Evolutionary conservation across 2,113 vertebrate species (phyloP).

Genomic region (Halcyon senegalensis): DNA sequence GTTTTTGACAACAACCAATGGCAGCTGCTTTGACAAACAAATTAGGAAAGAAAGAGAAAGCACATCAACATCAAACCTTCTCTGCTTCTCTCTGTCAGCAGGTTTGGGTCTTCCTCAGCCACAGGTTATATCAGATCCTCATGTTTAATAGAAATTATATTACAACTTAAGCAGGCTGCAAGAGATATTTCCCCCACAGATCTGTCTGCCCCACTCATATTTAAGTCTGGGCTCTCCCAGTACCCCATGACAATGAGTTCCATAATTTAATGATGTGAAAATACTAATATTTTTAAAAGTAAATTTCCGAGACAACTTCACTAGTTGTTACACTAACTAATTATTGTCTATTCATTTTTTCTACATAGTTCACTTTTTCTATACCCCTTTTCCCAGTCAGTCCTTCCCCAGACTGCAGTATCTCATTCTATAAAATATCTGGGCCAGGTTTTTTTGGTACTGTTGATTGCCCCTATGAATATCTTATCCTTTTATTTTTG

Average conservation of each 20-base stretch:
- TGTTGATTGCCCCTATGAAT: fast-evolving
- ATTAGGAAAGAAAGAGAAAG: not conserved
- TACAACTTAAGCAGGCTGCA: not conserved
- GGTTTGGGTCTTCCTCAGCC: not conserved
- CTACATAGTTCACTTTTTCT: not conserved
- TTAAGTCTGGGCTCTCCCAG: not conserved
- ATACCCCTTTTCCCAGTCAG: not conserved
- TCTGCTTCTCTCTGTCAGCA: not conserved
- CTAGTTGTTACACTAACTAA: not conserved
- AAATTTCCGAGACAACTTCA: not conserved
- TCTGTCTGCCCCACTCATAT: not conserved
- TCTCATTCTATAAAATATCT: not conserved
- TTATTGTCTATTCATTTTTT: not conserved
- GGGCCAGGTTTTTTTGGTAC: not conserved
- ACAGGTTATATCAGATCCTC: not conserved
- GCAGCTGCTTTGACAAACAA: not conserved
- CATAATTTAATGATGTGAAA: not conserved
- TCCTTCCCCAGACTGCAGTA: not conserved
- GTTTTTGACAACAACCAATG: not conserved
- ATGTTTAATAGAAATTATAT: not conserved
- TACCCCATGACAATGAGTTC: not conserved
- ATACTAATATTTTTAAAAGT: not conserved
- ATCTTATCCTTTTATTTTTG: not conserved
- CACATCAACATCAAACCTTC: not conserved
- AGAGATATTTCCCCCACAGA: not conserved